Evolutionary conservation across 2,797 vertebrate species (phyloP), one percentile per base, ranked within the genome.

Genomic region (Pelochelys cantorii): DNA sequence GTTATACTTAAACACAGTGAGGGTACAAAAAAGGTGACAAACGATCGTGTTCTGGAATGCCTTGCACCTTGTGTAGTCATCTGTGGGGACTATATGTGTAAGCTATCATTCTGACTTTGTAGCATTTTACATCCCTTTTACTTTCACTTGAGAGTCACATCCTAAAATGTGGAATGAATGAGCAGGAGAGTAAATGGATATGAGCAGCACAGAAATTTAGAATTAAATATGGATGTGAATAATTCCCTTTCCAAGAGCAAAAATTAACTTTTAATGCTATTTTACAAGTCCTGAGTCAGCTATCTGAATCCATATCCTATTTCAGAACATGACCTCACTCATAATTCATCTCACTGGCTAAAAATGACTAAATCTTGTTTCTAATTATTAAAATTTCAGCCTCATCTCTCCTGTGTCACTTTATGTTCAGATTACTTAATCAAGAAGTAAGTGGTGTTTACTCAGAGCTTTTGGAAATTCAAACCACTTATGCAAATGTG

Each of bases 401-500:
- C 31, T 87, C n/a, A 53, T 82, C 20, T 29, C 27, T 94, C 56
- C 1, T 23, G 11, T 90, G 48, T 55, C 81, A 75, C n/a, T 86
- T n/a, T 68, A 79, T 91, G n/a, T 92, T 89, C 84, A 94, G 74
- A 52, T 95, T 91, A 94, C 74, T 90, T 81, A 13, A 78, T 92
- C 85, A 96, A 62, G 8, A 90, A 93, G 77, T 13, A 62, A 62
- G 60, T 84, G 34, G 5, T 89, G 7, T 74, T 96, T 95, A 93
- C 87, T 95, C 88, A 89, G 55, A 93, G 59, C 29, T 94, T 94
- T 83, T 81, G 82, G 81, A 95, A 94, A 96, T 95, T 90, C 85
- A 42, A 85, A 94, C 71, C 78, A 93, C 53, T 96, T 97, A 95
- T 56, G 53, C 56, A 97, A 95, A 97, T 95, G 94, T 90, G 4